Evolutionary conservation across 1,140 invertebrate genomes (phyloP).

Genomic region (Drosophila kohkoa): DNA sequence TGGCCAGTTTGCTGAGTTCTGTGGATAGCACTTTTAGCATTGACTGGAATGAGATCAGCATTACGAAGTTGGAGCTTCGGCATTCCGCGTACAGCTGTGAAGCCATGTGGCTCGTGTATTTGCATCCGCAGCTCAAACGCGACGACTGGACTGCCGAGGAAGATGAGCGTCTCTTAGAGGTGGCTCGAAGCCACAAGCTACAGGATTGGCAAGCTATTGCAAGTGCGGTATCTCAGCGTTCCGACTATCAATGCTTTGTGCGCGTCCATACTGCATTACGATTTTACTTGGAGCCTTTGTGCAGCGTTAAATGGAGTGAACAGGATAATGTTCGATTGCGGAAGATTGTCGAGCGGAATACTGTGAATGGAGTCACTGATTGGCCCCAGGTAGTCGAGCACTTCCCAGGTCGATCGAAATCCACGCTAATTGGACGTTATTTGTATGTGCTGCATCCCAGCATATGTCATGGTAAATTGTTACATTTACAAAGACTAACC

Average conservation of each 20-base stretch:
- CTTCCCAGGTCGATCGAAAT: slow-evolving; percentile 87
- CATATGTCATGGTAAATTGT: slow-evolving; percentile 70
- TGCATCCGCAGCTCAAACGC: slow-evolving; percentile 89
- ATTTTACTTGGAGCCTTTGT: slow-evolving; percentile 68
- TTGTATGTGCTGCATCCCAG: slow-evolving; percentile 78
- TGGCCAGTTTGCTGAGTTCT: slow-evolving; percentile 51
- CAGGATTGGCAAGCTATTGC: slow-evolving; percentile 89
- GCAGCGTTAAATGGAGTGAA: slow-evolving; percentile 85
- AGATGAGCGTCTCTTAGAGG: slow-evolving; percentile 85
- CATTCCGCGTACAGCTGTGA: slow-evolving; percentile 86
- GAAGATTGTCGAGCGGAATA: slow-evolving; percentile 86
- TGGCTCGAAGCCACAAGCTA: slow-evolving; percentile 85
- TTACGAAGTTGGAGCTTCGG: slow-evolving; percentile 82
- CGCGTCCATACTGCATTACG: slow-evolving; percentile 87
- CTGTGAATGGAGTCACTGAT: slow-evolving; percentile 87
- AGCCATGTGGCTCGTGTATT: slow-evolving; percentile 89
- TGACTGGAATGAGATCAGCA: slow-evolving; percentile 85
- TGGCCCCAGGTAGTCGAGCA: slow-evolving; percentile 88
- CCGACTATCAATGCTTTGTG: slow-evolving; percentile 89
- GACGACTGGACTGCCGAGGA: slow-evolving; percentile 87
- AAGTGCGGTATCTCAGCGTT: slow-evolving; percentile 85
- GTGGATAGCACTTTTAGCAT: slow-evolving; percentile 67
- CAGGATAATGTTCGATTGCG: slow-evolving; percentile 87
- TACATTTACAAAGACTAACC: not conserved
- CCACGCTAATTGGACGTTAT: slow-evolving; percentile 88